phyloP scores from a whole-genome alignment of 2,113 vertebrate species.

The Fulica atra region DNA sequence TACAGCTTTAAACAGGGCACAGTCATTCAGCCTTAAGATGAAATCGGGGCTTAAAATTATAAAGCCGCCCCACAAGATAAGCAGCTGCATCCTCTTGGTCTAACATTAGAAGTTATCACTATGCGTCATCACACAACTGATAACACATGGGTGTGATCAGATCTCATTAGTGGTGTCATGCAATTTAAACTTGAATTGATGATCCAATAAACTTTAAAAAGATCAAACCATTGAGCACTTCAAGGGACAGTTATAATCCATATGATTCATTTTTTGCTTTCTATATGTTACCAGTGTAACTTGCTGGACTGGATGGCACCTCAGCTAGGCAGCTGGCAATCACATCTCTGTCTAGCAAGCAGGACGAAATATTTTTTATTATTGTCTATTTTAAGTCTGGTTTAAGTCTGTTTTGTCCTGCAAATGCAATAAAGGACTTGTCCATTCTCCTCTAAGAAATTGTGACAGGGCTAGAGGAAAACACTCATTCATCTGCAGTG shows the following conservation, averaged over 20 bases:
- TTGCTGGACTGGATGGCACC: background rate
- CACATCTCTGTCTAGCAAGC: background rate
- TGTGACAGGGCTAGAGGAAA: background rate
- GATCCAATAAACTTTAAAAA: background rate
- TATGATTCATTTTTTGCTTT: background rate
- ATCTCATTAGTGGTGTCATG: background rate
- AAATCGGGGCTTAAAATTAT: background rate
- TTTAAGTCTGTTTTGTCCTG: background rate
- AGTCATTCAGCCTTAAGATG: background rate
- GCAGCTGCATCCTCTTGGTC: background rate
- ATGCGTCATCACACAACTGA: background rate
- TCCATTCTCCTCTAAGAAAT: background rate
- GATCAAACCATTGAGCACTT: background rate
- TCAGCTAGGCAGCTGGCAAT: background rate
- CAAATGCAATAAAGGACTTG: background rate
- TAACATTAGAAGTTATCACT: background rate
- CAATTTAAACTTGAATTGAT: background rate
- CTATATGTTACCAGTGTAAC: background rate
- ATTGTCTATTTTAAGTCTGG: background rate
- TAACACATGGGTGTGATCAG: background rate
- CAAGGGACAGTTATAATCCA: background rate
- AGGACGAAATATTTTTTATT: background rate
- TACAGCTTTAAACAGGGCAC: background rate
- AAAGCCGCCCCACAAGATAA: background rate
- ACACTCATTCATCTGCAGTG: background rate